These are phyloP conservation scores for Agriopis aurantiaria DNA, from an alignment of 2,888 invertebrate species.

Conservation along the genomic window DNA sequence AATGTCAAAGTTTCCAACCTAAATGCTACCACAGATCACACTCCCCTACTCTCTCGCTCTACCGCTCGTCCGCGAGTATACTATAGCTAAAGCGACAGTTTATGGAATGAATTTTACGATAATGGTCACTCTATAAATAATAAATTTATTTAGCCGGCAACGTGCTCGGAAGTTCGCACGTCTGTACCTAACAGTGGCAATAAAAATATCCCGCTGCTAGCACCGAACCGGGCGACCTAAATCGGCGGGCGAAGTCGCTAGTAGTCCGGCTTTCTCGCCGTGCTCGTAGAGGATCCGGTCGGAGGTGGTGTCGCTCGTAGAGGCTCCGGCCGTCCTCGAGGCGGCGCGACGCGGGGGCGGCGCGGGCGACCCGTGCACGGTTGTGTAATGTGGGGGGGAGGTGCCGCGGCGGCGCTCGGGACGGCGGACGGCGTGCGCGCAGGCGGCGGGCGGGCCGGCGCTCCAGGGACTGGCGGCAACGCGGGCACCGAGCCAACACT, in stretches of 20 bases:
- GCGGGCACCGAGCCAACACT: conserved; percentile 78
- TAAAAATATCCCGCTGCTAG: conserved; percentile 85
- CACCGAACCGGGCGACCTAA: conserved; percentile 84
- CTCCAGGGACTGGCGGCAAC: conserved; percentile 76
- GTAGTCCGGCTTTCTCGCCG: conserved; percentile 57
- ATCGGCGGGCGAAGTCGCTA: conserved; percentile 70
- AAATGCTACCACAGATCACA: conserved; percentile 73
- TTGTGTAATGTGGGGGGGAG: conserved; percentile 17
- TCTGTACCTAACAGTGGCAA: conserved; percentile 80
- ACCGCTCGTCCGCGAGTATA: conserved; percentile 49
- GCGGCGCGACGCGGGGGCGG: conserved; percentile 31
- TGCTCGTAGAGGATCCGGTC: conserved; percentile 50
- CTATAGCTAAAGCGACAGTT: conserved; percentile 63
- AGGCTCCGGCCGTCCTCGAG: conserved; percentile 35
- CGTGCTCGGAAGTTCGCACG: conserved; percentile 74
- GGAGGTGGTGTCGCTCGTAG: conserved; percentile 23
- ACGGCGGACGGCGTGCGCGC: conserved; percentile 65
- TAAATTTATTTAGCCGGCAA: conserved; percentile 74
- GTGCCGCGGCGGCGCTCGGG: conserved; percentile 21
- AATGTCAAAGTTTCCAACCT: conserved; percentile 73
- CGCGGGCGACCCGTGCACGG: conserved; percentile 53
- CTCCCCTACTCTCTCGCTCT: conserved; percentile 53
- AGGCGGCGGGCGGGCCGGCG: conserved; percentile 67
- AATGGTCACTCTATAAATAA: conserved; percentile 75
- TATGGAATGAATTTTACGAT: conserved; percentile 83